Percentiles rank a stretch among this genome's conserved stretches.
Conservation (phyloP, 92 coral and sea anemone species). For the Palythoa heliodiscus region DNA sequence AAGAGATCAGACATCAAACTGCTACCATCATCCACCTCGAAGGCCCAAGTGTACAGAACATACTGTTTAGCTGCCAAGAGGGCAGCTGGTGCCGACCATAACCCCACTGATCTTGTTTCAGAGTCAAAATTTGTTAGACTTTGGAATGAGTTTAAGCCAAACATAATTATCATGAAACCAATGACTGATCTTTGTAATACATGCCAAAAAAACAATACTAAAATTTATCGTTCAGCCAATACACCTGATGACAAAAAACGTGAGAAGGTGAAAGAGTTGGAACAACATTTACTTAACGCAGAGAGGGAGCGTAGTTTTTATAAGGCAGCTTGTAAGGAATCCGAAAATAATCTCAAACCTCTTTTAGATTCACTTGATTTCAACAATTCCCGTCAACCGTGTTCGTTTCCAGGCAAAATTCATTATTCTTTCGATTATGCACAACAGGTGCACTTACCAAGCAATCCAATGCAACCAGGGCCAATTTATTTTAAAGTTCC, state of each 20-base stretch:
- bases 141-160: not conserved
- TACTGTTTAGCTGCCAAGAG: slow-evolving; percentile 13
- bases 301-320: no score
- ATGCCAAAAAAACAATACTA: slow-evolving; percentile 9
- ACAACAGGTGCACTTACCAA: slow-evolving; percentile 48
- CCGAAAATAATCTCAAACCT: slow-evolving; percentile 8
- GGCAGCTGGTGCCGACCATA: slow-evolving; percentile 19
- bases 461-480: slow-evolving; percentile 55
- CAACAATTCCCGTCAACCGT: not conserved
- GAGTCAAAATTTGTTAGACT: slow-evolving; percentile 11
- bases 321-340: slow-evolving; percentile 15
- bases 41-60: slow-evolving; percentile 43
- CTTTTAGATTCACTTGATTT: slow-evolving; percentile 30
- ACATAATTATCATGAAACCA: slow-evolving; percentile 5
- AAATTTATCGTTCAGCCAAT: slow-evolving; percentile 9
- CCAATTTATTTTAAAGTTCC: slow-evolving; percentile 61
- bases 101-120: slow-evolving; percentile 6
- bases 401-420: not conserved
- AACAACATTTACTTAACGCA: not conserved
- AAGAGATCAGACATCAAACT: slow-evolving; percentile 47
- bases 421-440: slow-evolving; percentile 55
- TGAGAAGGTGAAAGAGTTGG: slow-evolving; percentile 4
- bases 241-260: not conserved
- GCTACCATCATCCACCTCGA: slow-evolving; percentile 45
- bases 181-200: slow-evolving; percentile 15